Percentiles rank a stretch among this genome's conserved stretches.
Evolutionary conservation across 1,140 invertebrate species (phyloP).

Genomic region (Penaeus indicus): DNA sequence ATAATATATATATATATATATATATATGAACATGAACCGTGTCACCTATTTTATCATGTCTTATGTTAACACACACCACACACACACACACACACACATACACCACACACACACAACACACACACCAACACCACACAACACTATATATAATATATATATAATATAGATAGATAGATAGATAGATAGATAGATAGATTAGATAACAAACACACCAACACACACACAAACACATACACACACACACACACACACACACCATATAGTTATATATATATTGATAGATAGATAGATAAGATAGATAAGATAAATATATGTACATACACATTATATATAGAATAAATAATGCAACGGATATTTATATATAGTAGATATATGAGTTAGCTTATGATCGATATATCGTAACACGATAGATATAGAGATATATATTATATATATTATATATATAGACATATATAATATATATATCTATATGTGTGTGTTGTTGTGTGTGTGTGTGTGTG

Average conservation of each 20-base stretch:
- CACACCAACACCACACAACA: not conserved
- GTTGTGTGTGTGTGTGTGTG: too few relatives aligned
- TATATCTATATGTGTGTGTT: too few relatives aligned
- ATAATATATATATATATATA: constrained; percentile 8
- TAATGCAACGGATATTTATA: not conserved
- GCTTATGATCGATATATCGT: not conserved
- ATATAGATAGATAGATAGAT: not conserved
- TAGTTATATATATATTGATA: not conserved
- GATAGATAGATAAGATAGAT: not conserved
- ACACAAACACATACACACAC: not conserved
- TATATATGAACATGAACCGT: not conserved
- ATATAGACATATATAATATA: too few relatives aligned
- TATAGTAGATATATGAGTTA: not conserved
- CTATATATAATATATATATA: constrained; percentile 8
- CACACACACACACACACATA: constrained; percentile 12
- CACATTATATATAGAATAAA: not conserved
- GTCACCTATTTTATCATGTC: too few relatives aligned
- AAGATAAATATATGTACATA: not conserved
- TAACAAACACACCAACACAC: not conserved
- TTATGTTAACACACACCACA: constrained; percentile 1
- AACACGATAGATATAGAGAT: too few relatives aligned
- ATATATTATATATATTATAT: too few relatives aligned
- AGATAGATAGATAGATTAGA: not conserved
- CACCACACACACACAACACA: too few relatives aligned
- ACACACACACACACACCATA: too few relatives aligned